Conservation (phyloP, 1,140 invertebrate genomes). For the Euglossa dilemma region DNA sequence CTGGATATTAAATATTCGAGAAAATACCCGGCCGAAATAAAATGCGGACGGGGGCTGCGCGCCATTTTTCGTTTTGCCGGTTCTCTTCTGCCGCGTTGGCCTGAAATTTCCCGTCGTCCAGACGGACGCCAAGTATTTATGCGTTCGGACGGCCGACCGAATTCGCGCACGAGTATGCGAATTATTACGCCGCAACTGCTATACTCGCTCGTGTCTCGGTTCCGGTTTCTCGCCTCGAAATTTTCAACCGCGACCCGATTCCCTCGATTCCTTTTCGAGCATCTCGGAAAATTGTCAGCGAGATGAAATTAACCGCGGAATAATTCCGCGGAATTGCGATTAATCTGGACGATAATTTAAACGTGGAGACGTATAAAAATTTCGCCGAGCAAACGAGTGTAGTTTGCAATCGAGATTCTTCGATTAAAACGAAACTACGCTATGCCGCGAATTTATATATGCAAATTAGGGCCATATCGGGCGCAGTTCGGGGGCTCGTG, state of each 20-base stretch:
- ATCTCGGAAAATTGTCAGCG: too few relatives aligned
- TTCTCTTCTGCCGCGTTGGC: not conserved
- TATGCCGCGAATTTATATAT: conserved; percentile 61
- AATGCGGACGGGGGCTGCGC: conserved; percentile 41
- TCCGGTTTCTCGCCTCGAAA: too few relatives aligned
- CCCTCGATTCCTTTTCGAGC: too few relatives aligned
- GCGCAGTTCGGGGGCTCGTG: not conserved
- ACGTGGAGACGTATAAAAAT: conserved; percentile 36
- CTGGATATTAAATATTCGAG: conserved; percentile 66
- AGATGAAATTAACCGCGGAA: too few relatives aligned
- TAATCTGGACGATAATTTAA: not conserved
- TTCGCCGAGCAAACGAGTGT: conserved; percentile 16
- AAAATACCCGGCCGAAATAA: conserved; percentile 49
- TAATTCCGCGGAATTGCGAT: too few relatives aligned
- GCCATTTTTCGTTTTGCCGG: not conserved
- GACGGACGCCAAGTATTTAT: not conserved
- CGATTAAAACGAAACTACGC: conserved; percentile 52
- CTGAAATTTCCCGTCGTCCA: not conserved
- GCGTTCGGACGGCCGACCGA: not conserved
- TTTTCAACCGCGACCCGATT: too few relatives aligned
- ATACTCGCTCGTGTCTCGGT: too few relatives aligned
- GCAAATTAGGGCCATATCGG: conserved; percentile 60
- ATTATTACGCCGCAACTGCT: not conserved
- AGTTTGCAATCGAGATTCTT: conserved; percentile 34
- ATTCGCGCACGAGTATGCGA: not conserved